These are phyloP conservation scores for Chloroceryle inda DNA, from an alignment of 2,797 vertebrate species.

Conservation along the genomic window DNA sequence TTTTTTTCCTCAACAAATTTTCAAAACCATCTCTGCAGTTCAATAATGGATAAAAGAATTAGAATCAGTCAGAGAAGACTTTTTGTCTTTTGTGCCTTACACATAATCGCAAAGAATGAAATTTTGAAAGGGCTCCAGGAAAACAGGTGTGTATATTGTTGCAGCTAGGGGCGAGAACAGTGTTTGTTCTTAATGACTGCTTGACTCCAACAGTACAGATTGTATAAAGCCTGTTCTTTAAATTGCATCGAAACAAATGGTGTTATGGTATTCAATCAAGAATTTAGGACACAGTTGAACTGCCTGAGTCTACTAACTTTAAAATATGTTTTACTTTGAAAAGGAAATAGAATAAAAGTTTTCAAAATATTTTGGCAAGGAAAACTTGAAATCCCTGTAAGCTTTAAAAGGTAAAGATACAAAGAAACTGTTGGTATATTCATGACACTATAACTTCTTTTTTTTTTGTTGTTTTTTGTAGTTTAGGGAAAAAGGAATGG, in stretches of 20 bases:
- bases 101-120: slow-evolving; percentile 42
- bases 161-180: background rate
- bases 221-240: slow-evolving; percentile 45
- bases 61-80: background rate
- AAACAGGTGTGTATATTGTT: slow-evolving; percentile 54
- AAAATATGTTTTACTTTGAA: background rate
- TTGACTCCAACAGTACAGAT: slow-evolving; percentile 43
- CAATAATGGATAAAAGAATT: slow-evolving; percentile 17
- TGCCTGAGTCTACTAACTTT: background rate
- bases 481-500: background rate
- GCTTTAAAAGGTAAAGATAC: background rate
- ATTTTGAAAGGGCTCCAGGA: slow-evolving; percentile 31
- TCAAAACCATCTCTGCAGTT: background rate
- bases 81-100: slow-evolving; percentile 8
- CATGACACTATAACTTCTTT: background rate
- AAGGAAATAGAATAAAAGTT: background rate
- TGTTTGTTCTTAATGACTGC: slow-evolving; percentile 56
- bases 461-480: background rate
- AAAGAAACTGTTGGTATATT: background rate
- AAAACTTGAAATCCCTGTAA: background rate
- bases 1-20: background rate
- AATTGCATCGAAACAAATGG: background rate
- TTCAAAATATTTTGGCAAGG: background rate
- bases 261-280: background rate
- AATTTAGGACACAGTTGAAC: background rate